Base-by-base conservation (phyloP, 2,888 invertebrate genomes). In the Piscicola geometra region DNA sequence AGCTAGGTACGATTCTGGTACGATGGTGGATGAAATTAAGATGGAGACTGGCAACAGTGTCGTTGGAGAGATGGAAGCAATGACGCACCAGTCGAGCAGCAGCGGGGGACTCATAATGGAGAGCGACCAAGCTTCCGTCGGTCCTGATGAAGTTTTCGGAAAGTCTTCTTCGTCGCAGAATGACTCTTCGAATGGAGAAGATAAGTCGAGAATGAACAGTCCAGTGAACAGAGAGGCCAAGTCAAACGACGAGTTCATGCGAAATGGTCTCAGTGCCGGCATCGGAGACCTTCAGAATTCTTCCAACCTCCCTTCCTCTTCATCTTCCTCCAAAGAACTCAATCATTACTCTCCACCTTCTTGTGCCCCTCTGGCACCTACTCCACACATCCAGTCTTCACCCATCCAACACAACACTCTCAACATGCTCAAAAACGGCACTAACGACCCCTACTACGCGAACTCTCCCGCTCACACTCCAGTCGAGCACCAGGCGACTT, bases 1-100 rank as follows among this genome's bases (percentile, higher is more conserved):
- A 18, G 71, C 76, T 28, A 60, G 64, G n/a, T 73, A 73, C 36
- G 75, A 75, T 33, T 68, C 75, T 0, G 33, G 60, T 15, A 71
- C 71, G 12, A 35, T 66, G 32, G 36, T 71, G 5, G 50, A 71
- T 50, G 64, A 41, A 21, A 41, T 66, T 21, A 66, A 71, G n/a
- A 41, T 60, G 70, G 56, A 56, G 25, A 70, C 25, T 32, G 76
- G 68, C 18, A 32, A 36, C 36, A 33, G 50, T 28, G 28, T 60
- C 1, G 66, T 33, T 15, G 76, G 71, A 0, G 75, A 30, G 47
- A 18, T 32, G 15, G 66, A 35, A 18, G 25, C 32, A 25, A 69
- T 52, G 69, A 28, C 79, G 30, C 50, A 67, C 15, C 28, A 36
- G n/a, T 56, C 36, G 1, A 32, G 60, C 35, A 47, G 67, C 69